A percentile compares a stretch with the other conserved stretches of the same genome.
Evolutionary conservation across 1,140 invertebrate species (phyloP).

Genomic region (Formica exsecta): DNA sequence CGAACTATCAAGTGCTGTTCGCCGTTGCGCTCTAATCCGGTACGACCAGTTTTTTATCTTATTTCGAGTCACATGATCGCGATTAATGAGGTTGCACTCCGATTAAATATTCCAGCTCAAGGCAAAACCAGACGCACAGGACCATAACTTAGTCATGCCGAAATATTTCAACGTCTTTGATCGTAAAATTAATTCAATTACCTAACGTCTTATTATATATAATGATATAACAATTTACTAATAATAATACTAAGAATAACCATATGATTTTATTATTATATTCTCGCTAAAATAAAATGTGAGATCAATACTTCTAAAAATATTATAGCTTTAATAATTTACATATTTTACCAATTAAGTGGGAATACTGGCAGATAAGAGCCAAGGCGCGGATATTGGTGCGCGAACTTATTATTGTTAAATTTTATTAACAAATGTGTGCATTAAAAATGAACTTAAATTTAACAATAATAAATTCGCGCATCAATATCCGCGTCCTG

Average conservation of each 20-base stretch:
- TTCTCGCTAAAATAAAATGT: background rate
- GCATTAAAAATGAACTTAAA: too few relatives aligned
- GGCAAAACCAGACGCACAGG: background rate
- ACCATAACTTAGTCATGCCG: background rate
- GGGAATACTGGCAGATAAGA: too few relatives aligned
- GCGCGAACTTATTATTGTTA: too few relatives aligned
- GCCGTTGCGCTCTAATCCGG: constrained; percentile 25
- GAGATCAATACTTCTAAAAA: background rate
- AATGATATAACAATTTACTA: background rate
- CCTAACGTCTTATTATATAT: background rate
- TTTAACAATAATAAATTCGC: too few relatives aligned
- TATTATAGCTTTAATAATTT: background rate
- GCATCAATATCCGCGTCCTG: too few relatives aligned
- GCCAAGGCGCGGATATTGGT: too few relatives aligned
- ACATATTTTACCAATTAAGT: background rate
- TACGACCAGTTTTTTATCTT: constrained; percentile 47
- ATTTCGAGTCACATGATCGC: constrained; percentile 9
- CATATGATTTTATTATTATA: too few relatives aligned
- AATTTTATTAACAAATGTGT: too few relatives aligned
- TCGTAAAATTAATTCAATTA: background rate
- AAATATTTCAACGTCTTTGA: background rate
- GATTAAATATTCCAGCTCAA: constrained; percentile 9
- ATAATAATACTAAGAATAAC: background rate
- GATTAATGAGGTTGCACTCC: constrained; percentile 4
- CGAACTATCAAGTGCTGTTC: background rate